Evolutionary conservation across 2,888 invertebrate species (phyloP), one percentile per base, ranked within the genome.

Genomic region (Pasiphila rectangulata): DNA sequence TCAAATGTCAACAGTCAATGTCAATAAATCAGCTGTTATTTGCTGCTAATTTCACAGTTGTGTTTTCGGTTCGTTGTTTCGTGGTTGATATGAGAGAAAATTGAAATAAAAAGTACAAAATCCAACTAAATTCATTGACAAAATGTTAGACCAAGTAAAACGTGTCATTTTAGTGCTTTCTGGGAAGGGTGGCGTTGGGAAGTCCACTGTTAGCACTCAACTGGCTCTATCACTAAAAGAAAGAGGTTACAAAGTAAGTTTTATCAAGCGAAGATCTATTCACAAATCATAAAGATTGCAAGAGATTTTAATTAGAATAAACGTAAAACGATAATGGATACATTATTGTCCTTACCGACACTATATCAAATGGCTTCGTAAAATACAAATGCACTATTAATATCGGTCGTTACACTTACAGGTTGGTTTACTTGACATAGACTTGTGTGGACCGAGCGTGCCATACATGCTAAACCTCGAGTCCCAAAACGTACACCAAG

Each of bases 181-280:
- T 1, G 99, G 99, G 1, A 99, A 99, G 91, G 99, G 99, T 15
- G 99, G 99, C 25, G 99, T 99, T 16, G 99, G 99, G 7, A 99
- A 99, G 90, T 98, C 98, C 12, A 98, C 98, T 47, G 94, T 99
- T 6, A 96, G 98, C 75, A 95, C 96, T 1, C 98, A 98, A 75
- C 78, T 99, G 50, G 97, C 98, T 0, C 86, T 98, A 61, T 94
- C 96, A 12, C 86, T 99, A 6, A 93, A 93, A 76, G 92, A 95
- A 84, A 90, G 89, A 68, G 94, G 95, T 56, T 92, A 91, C 76
- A 95, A 96, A 91, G 97, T 96, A 71, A 69, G 61, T 46, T 46
- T 37, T 41, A 16, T 21, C 34, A 17, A 39, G 6, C 13, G 17
- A 21, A 7, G 25, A 12, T n/a, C n/a, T n/a, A n/a, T n/a, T n/a